Base-by-base conservation (phyloP, 2,113 vertebrate genomes). In the Nettapus auritus region DNA sequence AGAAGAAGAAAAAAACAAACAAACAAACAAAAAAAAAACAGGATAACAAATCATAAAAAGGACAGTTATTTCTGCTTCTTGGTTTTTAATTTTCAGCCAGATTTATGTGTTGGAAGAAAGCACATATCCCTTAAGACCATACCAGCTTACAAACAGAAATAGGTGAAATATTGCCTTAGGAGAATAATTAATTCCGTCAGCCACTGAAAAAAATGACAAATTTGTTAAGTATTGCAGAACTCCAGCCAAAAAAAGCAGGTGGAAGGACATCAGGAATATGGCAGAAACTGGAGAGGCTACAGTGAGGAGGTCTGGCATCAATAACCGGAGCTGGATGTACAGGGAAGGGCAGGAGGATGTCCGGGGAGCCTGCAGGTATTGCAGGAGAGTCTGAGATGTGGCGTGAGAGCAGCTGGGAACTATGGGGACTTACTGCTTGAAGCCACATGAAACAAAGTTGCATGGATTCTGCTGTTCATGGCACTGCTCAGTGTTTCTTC, bases 131-230 rank as follows among this genome's bases (percentile, higher is more conserved):
- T 90, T 68, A 91, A 79, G 66, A 94, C 81, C 52, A 59, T 28
- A 83, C 29, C 26, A 77, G 71, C 56, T 86, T 57, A 80, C 42
- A 93, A 94, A 82, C 31, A 92, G 42, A 89, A 91, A 74, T 13
- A 77, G 38, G 69, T 95, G 94, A 96, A 91, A 90, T 84, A 96
- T 6, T 76, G 48, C 90, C 68, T 76, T 70, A 34, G 63, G 55
- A 94, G 55, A 70, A 53, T 50, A 94, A 85, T 57, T 97, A 88
- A 94, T 95, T 92, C 52, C 42, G 94, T 33, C 80, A 95, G 48
- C n/a, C 59, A 82, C 17, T 14, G 33, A 44, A 80, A 89, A 88
- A 89, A 89, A 66, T 26, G 38, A 70, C 50, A 92, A 67, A 67
- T 66, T 62, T 88, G 17, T 90, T 53, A 87, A 87, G 23, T 76